These are phyloP conservation scores for Acanthis flammea DNA, from an alignment of 2,797 vertebrate genomes.

Conservation along the genomic window DNA sequence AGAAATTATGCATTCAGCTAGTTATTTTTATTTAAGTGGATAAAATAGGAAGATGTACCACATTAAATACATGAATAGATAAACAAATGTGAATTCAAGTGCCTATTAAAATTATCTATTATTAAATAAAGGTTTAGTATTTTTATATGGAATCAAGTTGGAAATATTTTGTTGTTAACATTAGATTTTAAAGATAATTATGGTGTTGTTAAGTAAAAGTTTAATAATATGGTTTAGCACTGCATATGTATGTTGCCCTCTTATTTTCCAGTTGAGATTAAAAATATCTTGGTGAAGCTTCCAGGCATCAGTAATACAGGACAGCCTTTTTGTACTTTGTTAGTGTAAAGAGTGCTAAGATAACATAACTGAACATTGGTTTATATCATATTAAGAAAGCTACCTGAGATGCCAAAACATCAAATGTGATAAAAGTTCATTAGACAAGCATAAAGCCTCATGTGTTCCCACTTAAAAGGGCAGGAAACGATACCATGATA, in stretches of 20 bases:
- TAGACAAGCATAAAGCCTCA: not conserved
- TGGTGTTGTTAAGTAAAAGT: not conserved
- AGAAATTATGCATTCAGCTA: not conserved
- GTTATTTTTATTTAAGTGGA: not conserved
- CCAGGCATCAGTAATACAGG: not conserved
- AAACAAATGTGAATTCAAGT: not conserved
- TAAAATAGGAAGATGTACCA: not conserved
- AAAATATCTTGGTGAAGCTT: not conserved
- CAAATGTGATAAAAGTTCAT: not conserved
- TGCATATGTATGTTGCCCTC: not conserved
- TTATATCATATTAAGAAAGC: not conserved
- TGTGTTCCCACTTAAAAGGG: not conserved
- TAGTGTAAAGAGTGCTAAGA: not conserved
- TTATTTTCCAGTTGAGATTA: not conserved
- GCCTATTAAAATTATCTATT: not conserved
- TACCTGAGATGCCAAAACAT: not conserved
- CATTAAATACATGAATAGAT: not conserved
- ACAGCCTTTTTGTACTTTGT: not conserved
- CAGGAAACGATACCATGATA: not conserved
- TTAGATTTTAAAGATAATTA: not conserved
- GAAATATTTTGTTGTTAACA: not conserved
- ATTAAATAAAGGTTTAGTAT: fast-evolving
- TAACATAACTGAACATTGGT: not conserved
- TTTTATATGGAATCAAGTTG: not conserved
- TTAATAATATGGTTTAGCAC: not conserved